Evolutionary conservation across 2,888 invertebrate species (phyloP).

Genomic region (Maniola hyperantus): DNA sequence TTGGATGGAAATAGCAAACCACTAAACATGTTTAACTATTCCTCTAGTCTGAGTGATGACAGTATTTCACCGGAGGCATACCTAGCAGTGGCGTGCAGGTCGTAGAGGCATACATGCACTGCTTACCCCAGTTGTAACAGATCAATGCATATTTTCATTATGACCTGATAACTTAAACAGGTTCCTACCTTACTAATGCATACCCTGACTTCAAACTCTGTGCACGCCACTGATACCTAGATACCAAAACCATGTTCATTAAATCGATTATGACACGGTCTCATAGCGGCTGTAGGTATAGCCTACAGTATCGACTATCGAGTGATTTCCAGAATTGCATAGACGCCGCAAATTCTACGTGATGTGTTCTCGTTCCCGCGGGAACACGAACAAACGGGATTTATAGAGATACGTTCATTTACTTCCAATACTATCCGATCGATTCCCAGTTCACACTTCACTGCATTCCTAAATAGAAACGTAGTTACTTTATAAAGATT

Average conservation of each 20-base stretch:
- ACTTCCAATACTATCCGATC: not conserved
- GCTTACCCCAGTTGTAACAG: too few species aligned
- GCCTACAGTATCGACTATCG: not conserved
- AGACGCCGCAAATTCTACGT: conserved; percentile 10
- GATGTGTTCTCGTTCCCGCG: not conserved
- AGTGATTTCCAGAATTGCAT: conserved; percentile 14
- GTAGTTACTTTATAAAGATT: not conserved
- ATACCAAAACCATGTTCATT: not conserved
- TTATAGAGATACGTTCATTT: conserved; percentile 19
- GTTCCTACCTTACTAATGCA: too few species aligned
- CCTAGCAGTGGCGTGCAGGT: too few species aligned
- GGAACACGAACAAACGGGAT: conserved; percentile 1
- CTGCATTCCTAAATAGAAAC: not conserved
- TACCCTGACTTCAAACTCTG: too few species aligned
- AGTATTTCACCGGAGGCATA: too few species aligned
- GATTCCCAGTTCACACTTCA: not conserved
- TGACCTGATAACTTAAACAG: too few species aligned
- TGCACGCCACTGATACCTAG: too few species aligned
- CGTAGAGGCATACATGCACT: too few species aligned
- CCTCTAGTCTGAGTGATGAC: too few species aligned
- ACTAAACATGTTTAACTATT: too few species aligned
- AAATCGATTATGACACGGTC: not conserved
- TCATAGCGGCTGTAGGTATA: not conserved
- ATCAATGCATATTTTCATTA: too few species aligned
- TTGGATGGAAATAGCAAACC: too few species aligned